phyloP scores from a whole-genome alignment of 2,797 vertebrate species.

The Chloroceryle amazona region DNA sequence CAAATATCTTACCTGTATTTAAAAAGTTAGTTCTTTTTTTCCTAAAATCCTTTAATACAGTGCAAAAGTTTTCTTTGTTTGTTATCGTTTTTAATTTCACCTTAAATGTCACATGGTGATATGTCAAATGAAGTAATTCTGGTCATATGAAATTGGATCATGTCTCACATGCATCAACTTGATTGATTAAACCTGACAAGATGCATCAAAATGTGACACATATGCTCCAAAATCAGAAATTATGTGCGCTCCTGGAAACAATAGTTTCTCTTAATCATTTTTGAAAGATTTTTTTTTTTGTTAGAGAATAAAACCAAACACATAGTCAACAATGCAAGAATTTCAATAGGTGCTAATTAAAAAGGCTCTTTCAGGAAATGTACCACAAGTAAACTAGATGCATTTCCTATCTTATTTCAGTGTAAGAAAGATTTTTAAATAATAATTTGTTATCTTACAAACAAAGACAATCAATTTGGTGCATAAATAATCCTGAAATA shows the following conservation, averaged over 20 bases:
- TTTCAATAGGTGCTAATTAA: neutral
- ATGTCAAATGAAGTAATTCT: constrained; percentile 64
- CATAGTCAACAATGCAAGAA: neutral
- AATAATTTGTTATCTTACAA: neutral
- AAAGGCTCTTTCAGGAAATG: neutral
- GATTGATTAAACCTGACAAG: constrained; percentile 76
- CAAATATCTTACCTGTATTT: neutral
- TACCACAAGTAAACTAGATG: neutral
- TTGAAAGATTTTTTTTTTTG: constrained; percentile 13
- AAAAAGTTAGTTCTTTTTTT: neutral
- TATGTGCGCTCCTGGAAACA: constrained; percentile 20
- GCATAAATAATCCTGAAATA: neutral
- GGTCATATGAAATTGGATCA: constrained; percentile 73
- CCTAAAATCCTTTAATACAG: neutral
- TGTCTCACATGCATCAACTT: constrained; percentile 26
- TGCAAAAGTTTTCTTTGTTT: neutral
- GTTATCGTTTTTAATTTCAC: constrained; percentile 53
- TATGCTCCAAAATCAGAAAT: constrained; percentile 66
- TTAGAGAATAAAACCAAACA: neutral
- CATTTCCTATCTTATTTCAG: neutral
- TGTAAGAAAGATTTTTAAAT: neutral
- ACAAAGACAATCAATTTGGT: neutral
- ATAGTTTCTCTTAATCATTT: constrained; percentile 18
- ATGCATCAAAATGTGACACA: constrained; percentile 68
- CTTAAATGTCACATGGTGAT: constrained; percentile 40